Evolutionary conservation across 2,797 vertebrate genomes (phyloP).

Genomic region (Aeoliscus strigatus): DNA sequence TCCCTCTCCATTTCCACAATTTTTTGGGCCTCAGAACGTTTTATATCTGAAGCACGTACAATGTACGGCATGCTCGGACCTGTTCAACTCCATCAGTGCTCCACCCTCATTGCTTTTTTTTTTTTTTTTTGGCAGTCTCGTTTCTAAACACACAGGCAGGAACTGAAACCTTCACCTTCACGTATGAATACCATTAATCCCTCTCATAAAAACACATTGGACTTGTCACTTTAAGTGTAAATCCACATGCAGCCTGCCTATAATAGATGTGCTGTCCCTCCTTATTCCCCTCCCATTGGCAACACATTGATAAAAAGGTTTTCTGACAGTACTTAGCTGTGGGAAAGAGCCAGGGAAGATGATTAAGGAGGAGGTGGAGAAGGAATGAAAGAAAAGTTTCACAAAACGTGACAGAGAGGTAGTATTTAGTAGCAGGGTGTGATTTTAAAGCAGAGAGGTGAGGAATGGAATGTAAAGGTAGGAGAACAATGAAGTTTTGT

Average conservation of each 20-base stretch:
- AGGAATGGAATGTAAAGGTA: slow-evolving; percentile 76
- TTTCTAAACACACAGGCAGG: slow-evolving; percentile 3
- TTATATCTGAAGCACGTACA: slow-evolving; percentile 30
- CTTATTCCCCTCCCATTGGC: slow-evolving; percentile 18
- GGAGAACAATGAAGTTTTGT: slow-evolving; percentile 76
- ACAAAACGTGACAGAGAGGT: slow-evolving; percentile 21
- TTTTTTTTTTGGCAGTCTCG: slow-evolving; percentile 9
- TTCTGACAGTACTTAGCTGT: slow-evolving; percentile 46
- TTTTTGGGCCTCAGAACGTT: slow-evolving; percentile 27
- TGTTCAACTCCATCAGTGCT: slow-evolving; percentile 61
- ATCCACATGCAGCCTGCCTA: slow-evolving; percentile 12
- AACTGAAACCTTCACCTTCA: slow-evolving; percentile 3
- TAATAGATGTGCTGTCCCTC: slow-evolving; percentile 23
- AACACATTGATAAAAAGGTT: slow-evolving; percentile 23
- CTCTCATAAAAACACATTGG: too few relatives aligned
- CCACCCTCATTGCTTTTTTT: slow-evolving; percentile 53
- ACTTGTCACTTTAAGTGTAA: slow-evolving; percentile 24
- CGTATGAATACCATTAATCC: too few relatives aligned
- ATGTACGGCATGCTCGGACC: slow-evolving; percentile 56
- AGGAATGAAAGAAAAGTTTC: slow-evolving; percentile 33
- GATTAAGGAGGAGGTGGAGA: slow-evolving; percentile 28
- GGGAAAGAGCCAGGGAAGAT: slow-evolving; percentile 43
- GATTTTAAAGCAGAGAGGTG: slow-evolving; percentile 63
- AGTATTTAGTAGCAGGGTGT: slow-evolving; percentile 53
- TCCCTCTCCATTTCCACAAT: slow-evolving; percentile 15